Evolutionary conservation across 2,113 vertebrate species (phyloP).

Genomic region (Apodemus sylvaticus): DNA sequence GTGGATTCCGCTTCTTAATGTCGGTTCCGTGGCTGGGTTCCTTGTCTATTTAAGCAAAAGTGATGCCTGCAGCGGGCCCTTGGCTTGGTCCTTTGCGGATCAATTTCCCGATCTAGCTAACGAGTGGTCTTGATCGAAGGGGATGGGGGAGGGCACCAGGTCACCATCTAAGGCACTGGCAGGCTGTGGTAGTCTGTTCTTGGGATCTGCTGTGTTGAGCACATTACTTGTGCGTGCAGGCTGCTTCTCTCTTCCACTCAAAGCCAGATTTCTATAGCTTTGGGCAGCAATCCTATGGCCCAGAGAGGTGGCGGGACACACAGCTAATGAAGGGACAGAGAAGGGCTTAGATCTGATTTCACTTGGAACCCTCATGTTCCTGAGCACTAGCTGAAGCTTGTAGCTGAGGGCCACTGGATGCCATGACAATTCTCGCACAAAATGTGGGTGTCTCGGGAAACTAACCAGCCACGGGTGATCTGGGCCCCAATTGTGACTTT

Average conservation of each 20-base stretch:
- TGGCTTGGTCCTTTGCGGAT: not conserved
- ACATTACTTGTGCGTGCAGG: no score
- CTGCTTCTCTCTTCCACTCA: not conserved
- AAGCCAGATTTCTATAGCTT: not conserved
- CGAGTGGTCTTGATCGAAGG: not conserved
- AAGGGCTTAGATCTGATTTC: not conserved
- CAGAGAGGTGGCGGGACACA: not conserved
- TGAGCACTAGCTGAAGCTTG: not conserved
- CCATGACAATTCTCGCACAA: not conserved
- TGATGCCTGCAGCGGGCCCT: not conserved
- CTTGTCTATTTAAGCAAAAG: not conserved
- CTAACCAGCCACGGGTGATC: fast-evolving
- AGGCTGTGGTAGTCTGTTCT: not conserved
- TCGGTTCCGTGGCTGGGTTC: not conserved
- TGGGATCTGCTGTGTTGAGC: not conserved
- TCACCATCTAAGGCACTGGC: not conserved
- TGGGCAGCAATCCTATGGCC: not conserved
- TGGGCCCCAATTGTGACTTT: not conserved
- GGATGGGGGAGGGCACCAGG: not conserved
- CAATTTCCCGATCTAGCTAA: not conserved
- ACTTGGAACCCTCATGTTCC: no score
- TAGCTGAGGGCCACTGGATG: not conserved
- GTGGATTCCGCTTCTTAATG: not conserved
- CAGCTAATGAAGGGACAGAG: not conserved
- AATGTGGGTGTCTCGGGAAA: not conserved